These are phyloP conservation scores for Nycteola revayana DNA, from an alignment of 2,888 invertebrate species.

Conservation along the genomic window DNA sequence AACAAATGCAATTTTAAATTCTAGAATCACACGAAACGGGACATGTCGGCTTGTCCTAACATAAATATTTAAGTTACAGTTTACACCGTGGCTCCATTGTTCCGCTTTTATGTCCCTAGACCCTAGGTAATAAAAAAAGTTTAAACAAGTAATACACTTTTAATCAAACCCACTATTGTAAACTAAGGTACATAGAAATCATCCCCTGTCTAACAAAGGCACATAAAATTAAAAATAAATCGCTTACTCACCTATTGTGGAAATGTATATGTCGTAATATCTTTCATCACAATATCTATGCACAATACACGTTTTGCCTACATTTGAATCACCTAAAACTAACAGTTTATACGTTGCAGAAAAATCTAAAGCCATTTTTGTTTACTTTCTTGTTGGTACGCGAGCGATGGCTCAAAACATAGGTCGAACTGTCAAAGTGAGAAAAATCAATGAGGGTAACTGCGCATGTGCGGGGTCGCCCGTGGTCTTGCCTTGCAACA, in stretches of 20 bases:
- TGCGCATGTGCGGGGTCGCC: constrained; percentile 67
- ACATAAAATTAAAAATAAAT: constrained; percentile 62
- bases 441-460: constrained; percentile 74
- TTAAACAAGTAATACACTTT: constrained; percentile 49
- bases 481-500: constrained; percentile 50
- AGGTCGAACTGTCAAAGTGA: constrained; percentile 74
- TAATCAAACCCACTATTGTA: no score
- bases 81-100: constrained; percentile 29
- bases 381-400: constrained; percentile 68
- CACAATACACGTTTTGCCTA: constrained; percentile 94
- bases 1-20: no score
- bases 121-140: no score
- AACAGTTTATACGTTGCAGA: constrained; percentile 93
- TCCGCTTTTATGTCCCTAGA: constrained; percentile 43
- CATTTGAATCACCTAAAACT: constrained; percentile 94
- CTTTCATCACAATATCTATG: constrained; percentile 95
- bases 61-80: constrained; percentile 22
- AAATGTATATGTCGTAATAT: constrained; percentile 95
- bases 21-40: constrained; percentile 21
- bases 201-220: constrained; percentile 65
- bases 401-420: constrained; percentile 71
- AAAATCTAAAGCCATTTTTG: constrained; percentile 91
- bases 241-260: constrained; percentile 90
- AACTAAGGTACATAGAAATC: constrained; percentile 3
- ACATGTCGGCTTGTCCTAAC: constrained; percentile 24